Evolutionary conservation across 2,113 vertebrate genomes (phyloP), one percentile per base, ranked within the genome.

Genomic region (Onychorhynchus coronatus): DNA sequence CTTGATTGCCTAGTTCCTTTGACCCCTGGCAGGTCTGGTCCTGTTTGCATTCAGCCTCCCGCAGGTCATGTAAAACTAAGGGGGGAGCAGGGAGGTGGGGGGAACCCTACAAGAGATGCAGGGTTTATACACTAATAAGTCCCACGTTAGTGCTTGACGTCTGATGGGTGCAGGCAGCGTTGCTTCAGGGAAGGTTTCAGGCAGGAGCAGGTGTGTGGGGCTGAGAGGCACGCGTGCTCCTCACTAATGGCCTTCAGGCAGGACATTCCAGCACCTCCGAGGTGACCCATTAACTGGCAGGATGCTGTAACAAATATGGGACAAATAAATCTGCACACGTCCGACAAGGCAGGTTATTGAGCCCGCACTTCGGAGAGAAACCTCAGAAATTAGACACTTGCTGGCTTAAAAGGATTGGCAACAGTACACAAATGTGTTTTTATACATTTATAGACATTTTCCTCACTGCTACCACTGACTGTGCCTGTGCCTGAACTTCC

Each of bases 221-320:
- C 44, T 4, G 7, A 65, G 22, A 79, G 50, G 44, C 17, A 28
- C 14, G 44, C 49, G 37, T 75, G 84, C 63, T 71, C 70, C 89
- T 58, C 22, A 1, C 44, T 93, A 70, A 94, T 65, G 68, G 73
- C 80, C 86, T 80, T 78, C 70, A 80, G 67, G 50, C 65, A 91
- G 89, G 89, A 88, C 96, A 89, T 80, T 70, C 68, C 89, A 91
- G 37, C 79, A 92, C 74, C 86, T 89, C 77, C 2, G 16, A 67
- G 19, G 76, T 44, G 58, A 97, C 74, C 86, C 75, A 47, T 49
- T 92, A 96, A 93, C 74, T 33, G 55, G 46, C 71, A 90, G 72
- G 56, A 94, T 59, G 88, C 3, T 0, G 52, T 62, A 91, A 91
- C 5, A 33, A 95, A 84, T 21, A 49, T 0, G 76, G 62, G 68